These are phyloP conservation scores for Cosmia trapezina DNA, from an alignment of 2,888 invertebrate genomes.

Conservation along the genomic window DNA sequence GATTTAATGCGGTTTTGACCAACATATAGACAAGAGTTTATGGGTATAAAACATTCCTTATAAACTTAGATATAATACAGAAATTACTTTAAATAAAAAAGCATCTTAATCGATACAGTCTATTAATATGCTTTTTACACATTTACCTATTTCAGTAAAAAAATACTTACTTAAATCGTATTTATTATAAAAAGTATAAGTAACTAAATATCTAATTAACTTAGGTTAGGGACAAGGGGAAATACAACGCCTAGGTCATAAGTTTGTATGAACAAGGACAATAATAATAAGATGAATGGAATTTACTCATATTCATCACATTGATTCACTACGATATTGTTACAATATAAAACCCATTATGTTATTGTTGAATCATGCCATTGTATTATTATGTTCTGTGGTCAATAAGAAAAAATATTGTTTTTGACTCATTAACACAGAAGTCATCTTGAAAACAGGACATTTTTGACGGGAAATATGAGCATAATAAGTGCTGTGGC, in stretches of 20 bases:
- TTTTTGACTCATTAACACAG: not conserved
- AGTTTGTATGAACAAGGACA: conserved; percentile 14
- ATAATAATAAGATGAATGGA: conserved; percentile 28
- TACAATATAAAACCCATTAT: conserved; percentile 40
- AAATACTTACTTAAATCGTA: not conserved
- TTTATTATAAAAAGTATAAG: not conserved
- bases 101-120: not conserved
- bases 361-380: conserved; percentile 27
- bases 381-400: not conserved
- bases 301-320: conserved; percentile 13
- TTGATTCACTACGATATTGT: conserved; percentile 30
- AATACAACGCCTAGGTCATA: conserved; percentile 8
- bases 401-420: conserved; percentile 7
- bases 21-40: too few species aligned
- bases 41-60: too few species aligned
- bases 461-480: conserved; percentile 10
- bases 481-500: not conserved
- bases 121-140: too few species aligned
- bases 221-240: conserved; percentile 3
- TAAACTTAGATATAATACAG: too few species aligned
- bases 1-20: too few species aligned
- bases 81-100: not conserved
- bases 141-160: not conserved
- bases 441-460: conserved; percentile 15
- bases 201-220: not conserved